Evolutionary conservation across 1,140 invertebrate genomes (phyloP).

Genomic region (Anoplolepis gracilipes): DNA sequence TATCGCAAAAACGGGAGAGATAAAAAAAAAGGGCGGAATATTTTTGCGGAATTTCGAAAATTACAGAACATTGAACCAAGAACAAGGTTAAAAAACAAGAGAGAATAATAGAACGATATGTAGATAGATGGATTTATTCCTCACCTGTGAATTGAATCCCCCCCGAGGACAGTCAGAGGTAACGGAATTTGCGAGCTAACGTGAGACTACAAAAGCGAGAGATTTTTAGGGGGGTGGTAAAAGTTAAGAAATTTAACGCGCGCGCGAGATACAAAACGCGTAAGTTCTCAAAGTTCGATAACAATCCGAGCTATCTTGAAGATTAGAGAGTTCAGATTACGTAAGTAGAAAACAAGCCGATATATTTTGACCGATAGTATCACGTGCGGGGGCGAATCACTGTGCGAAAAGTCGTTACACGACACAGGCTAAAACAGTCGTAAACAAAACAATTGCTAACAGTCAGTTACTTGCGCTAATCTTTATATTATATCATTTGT

Average conservation of each 20-base stretch:
- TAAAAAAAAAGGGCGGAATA: not conserved
- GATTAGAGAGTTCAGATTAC: slow-evolving; percentile 18
- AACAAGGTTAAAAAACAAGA: not conserved
- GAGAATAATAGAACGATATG: not conserved
- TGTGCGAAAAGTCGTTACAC: slow-evolving; percentile 1
- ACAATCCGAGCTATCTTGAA: slow-evolving; percentile 26
- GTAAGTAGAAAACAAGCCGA: slow-evolving; percentile 35
- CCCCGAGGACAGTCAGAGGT: not conserved
- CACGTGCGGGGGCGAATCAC: no score
- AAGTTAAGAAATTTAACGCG: slow-evolving; percentile 1
- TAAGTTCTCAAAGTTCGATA: slow-evolving; percentile 15
- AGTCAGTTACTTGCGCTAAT: not conserved
- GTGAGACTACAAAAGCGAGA: not conserved
- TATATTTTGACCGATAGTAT: slow-evolving; percentile 23
- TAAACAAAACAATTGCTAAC: slow-evolving; percentile 4
- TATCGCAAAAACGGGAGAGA: not conserved
- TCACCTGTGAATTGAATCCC: not conserved
- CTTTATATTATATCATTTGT: not conserved
- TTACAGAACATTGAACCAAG: not conserved
- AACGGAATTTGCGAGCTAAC: not conserved
- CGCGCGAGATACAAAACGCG: not conserved
- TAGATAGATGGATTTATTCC: slow-evolving; percentile 7
- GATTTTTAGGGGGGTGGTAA: slow-evolving; percentile 1
- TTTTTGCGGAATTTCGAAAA: not conserved
- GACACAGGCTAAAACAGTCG: not conserved